phyloP scores from a whole-genome alignment of 2,888 invertebrate species.

The Caenorhabditis macrosperma region DNA sequence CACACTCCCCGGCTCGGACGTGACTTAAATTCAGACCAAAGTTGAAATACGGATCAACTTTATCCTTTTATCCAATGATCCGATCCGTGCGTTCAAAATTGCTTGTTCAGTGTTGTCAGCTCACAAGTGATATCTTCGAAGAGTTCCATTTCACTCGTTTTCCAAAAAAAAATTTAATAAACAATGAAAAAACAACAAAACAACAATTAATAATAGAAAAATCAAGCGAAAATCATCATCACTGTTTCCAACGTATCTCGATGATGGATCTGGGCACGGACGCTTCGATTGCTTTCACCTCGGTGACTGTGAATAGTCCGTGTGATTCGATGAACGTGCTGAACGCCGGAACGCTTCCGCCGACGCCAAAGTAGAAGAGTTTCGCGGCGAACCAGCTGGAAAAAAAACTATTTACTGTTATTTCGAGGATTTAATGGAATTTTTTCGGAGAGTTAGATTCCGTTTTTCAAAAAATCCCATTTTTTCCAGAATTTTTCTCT shows the following conservation, averaged over 20 bases:
- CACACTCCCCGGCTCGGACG: no score
- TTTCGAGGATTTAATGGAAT: neutral
- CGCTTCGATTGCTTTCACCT: conserved; percentile 39
- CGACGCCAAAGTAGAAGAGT: conserved; percentile 94
- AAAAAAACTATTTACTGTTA: conserved; percentile 2
- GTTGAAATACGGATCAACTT: no score
- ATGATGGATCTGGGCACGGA: conserved; percentile 63
- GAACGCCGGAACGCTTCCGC: conserved; percentile 90
- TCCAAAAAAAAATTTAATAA: neutral
- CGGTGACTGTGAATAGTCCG: conserved; percentile 50
- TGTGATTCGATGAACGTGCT: conserved; percentile 83
- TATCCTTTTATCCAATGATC: no score
- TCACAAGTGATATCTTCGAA: no score
- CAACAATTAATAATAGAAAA: neutral
- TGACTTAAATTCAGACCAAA: no score
- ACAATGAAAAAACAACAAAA: neutral
- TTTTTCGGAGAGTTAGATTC: no score
- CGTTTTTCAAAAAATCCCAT: neutral
- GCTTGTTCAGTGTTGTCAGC: no score
- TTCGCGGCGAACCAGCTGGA: conserved; percentile 89
- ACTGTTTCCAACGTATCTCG: conserved; percentile 35
- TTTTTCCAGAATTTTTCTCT: neutral
- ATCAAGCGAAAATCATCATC: neutral
- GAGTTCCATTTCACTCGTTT: no score
- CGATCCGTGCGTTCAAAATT: no score